Evolutionary conservation across 2,113 vertebrate species (phyloP).

Genomic region (Laticauda laticaudata): DNA sequence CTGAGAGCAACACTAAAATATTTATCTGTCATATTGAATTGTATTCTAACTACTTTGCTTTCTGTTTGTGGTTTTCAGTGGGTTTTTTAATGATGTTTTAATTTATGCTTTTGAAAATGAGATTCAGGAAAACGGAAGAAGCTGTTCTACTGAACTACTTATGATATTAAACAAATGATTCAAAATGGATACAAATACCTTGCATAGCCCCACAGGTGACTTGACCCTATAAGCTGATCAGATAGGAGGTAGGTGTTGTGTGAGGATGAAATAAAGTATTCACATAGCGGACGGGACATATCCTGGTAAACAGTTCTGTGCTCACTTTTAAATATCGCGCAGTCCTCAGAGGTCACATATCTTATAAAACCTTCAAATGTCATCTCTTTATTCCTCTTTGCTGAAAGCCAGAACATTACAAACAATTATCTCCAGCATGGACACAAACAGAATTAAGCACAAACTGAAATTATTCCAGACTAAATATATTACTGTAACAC

Average conservation of each 20-base stretch:
- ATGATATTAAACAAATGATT: not conserved
- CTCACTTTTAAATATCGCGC: slow-evolving; percentile 69
- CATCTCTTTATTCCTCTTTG: slow-evolving; percentile 68
- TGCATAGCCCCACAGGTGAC: slow-evolving; percentile 72
- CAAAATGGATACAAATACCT: slow-evolving; percentile 62
- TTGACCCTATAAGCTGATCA: slow-evolving; percentile 76
- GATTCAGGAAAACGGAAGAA: not conserved
- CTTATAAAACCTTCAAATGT: slow-evolving; percentile 83
- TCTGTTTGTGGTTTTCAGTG: not conserved
- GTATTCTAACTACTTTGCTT: not conserved
- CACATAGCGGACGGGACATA: slow-evolving; percentile 78
- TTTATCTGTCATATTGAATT: not conserved
- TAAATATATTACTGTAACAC: not conserved
- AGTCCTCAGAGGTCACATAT: slow-evolving; percentile 79
- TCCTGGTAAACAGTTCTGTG: slow-evolving; percentile 77
- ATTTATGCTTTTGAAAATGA: not conserved
- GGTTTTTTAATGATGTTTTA: not conserved
- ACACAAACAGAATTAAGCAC: not conserved
- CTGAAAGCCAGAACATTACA: slow-evolving; percentile 62
- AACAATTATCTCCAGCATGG: not conserved
- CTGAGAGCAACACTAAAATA: not conserved
- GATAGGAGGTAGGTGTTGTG: slow-evolving; percentile 87
- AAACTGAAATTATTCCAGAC: not conserved
- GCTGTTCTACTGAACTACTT: not conserved
- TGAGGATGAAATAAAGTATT: slow-evolving; percentile 86